A percentile compares a stretch with the other conserved stretches of the same genome.
phyloP scores from a whole-genome alignment of 2,113 vertebrate species.

The Phrynosoma blainvillii region DNA sequence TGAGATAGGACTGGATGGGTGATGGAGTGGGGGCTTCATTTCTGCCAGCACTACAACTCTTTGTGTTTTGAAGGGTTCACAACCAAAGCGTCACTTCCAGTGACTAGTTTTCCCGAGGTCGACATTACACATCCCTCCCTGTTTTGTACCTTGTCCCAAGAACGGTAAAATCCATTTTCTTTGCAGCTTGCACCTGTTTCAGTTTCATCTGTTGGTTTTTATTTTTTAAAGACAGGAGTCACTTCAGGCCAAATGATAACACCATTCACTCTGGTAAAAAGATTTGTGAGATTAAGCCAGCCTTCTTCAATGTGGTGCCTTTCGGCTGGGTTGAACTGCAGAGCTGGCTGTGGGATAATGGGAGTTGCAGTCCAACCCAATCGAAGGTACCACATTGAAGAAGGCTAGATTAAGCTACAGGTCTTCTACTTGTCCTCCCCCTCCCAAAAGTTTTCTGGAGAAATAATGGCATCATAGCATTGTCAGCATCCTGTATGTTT shows the following conservation, averaged over 20 bases:
- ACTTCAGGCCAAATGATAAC: not conserved
- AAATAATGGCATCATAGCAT: too few species aligned
- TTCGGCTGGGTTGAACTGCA: not conserved
- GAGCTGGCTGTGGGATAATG: not conserved
- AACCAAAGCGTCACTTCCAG: not conserved
- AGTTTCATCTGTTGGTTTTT: too few species aligned
- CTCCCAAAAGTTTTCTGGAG: too few species aligned
- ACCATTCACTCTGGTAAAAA: not conserved
- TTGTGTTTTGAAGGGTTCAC: not conserved
- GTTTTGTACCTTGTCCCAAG: accelerated
- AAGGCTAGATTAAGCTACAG: not conserved
- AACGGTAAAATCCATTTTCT: not conserved
- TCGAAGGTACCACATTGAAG: not conserved
- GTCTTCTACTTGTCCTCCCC: too few species aligned
- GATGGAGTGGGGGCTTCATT: not conserved
- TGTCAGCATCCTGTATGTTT: too few species aligned
- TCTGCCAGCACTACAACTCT: not conserved
- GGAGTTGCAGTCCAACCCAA: too few species aligned
- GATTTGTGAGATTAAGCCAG: not conserved
- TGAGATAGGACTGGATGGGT: too few species aligned
- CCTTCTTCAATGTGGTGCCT: not conserved
- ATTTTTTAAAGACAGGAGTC: not conserved
- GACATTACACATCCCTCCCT: accelerated
- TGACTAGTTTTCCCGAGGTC: too few species aligned
- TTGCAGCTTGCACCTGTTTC: not conserved